A percentile compares a stretch with the other conserved stretches of the same genome.
Conservation (phyloP, 2,888 invertebrate genomes). For the Galeopsomyia nigrocyanea region DNA sequence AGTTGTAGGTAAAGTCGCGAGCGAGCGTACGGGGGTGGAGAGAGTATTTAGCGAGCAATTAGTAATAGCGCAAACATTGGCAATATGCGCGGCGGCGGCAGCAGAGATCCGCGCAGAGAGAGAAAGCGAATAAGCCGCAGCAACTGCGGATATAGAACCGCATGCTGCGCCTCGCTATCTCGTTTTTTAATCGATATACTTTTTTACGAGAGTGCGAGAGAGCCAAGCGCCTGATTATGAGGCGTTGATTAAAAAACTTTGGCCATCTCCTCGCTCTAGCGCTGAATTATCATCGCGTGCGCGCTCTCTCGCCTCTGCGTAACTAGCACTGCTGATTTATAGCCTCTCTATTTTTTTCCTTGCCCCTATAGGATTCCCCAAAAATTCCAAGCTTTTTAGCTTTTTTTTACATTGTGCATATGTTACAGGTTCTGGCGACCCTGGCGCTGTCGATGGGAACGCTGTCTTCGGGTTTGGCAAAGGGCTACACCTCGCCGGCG, state of each 20-base stretch:
- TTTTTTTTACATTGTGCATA: too few species aligned
- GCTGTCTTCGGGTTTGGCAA: slow-evolving; percentile 83
- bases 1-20: too few species aligned
- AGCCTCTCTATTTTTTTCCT: too few species aligned
- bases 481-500: slow-evolving; percentile 87
- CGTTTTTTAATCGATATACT: slow-evolving; percentile 34
- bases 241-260: slow-evolving; percentile 37
- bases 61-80: too few species aligned
- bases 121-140: not conserved
- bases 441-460: slow-evolving; percentile 85
- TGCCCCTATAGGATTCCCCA: too few species aligned
- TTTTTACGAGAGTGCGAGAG: not conserved
- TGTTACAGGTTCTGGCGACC: slow-evolving; percentile 81
- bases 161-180: slow-evolving; percentile 6
- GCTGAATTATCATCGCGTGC: slow-evolving; percentile 17
- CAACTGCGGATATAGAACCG: not conserved
- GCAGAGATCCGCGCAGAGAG: not conserved
- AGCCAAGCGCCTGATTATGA: slow-evolving; percentile 20
- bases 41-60: too few species aligned
- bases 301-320: slow-evolving; percentile 1
- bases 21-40: too few species aligned
- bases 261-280: not conserved
- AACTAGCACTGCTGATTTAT: too few species aligned
- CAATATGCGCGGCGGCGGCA: too few species aligned
- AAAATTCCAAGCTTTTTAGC: too few species aligned